A percentile compares a stretch with the other conserved stretches of the same genome.
Evolutionary conservation across 1,140 invertebrate genomes (phyloP).

Genomic region (Teleogryllus occipitalis): DNA sequence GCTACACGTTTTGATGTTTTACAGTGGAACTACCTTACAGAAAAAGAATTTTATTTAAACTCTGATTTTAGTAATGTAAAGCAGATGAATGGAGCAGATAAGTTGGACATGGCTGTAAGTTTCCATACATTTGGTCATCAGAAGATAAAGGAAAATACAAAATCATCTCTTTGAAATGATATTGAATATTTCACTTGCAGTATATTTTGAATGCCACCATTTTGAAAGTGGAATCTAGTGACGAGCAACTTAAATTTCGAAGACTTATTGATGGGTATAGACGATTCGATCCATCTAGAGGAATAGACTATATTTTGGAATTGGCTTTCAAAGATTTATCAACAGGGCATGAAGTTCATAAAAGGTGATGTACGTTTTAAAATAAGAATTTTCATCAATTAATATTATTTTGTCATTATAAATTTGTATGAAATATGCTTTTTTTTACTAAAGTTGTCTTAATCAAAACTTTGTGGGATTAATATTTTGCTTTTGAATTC

Average conservation of each 20-base stretch:
- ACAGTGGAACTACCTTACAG: constrained; percentile 76
- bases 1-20: constrained; percentile 76
- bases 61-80: constrained; percentile 55
- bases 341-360: constrained; percentile 31
- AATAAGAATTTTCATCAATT: not conserved
- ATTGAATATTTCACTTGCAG: constrained; percentile 27
- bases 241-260: constrained; percentile 43
- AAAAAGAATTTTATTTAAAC: constrained; percentile 66
- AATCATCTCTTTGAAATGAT: too few relatives aligned
- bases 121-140: not conserved
- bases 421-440: not conserved
- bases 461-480: not conserved
- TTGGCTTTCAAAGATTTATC: constrained; percentile 45
- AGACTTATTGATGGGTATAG: constrained; percentile 71
- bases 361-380: constrained; percentile 29
- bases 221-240: constrained; percentile 45
- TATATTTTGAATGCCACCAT: constrained; percentile 52
- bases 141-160: too few relatives aligned
- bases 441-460: not conserved
- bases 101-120: constrained; percentile 51
- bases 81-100: constrained; percentile 48
- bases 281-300: constrained; percentile 76
- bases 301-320: constrained; percentile 82
- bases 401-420: not conserved
- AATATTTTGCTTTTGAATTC: too few relatives aligned